phyloP scores from a whole-genome alignment of 2,113 vertebrate genomes.

The Zeus faber region DNA sequence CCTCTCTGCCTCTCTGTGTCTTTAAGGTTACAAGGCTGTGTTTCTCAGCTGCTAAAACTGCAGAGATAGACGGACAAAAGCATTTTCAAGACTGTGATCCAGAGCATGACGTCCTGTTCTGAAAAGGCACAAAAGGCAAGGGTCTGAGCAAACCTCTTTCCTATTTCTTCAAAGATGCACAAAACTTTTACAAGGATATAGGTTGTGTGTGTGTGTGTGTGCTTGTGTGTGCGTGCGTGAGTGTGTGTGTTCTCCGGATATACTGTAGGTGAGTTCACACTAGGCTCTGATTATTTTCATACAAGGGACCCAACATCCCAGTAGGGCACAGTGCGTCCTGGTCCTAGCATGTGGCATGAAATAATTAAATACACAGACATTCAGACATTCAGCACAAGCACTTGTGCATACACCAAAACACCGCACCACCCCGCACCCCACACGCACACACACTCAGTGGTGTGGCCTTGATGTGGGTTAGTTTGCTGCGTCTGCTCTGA shows the following conservation, averaged over 20 bases:
- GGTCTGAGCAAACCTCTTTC: not conserved
- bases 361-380: slow-evolving; percentile 38
- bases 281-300: too few species aligned
- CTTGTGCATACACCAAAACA: not conserved
- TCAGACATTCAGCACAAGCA: slow-evolving; percentile 1
- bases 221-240: too few species aligned
- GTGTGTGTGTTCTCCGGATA: too few species aligned
- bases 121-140: not conserved
- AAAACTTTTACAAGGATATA: too few species aligned
- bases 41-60: too few species aligned
- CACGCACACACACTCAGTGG: slow-evolving; percentile 29
- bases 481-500: slow-evolving; percentile 65
- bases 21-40: not conserved
- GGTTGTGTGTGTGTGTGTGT: too few species aligned
- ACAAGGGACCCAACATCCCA: too few species aligned
- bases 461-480: slow-evolving; percentile 66
- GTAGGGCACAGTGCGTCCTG: too few species aligned
- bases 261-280: too few species aligned
- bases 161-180: not conserved
- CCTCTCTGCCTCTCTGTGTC: not conserved
- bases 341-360: too few species aligned
- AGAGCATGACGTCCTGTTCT: not conserved
- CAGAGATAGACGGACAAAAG: too few species aligned
- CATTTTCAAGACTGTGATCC: not conserved
- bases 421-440: slow-evolving; percentile 4